Evolutionary conservation across 2,113 vertebrate genomes (phyloP).

Genomic region (Hippocampus barbouri): DNA sequence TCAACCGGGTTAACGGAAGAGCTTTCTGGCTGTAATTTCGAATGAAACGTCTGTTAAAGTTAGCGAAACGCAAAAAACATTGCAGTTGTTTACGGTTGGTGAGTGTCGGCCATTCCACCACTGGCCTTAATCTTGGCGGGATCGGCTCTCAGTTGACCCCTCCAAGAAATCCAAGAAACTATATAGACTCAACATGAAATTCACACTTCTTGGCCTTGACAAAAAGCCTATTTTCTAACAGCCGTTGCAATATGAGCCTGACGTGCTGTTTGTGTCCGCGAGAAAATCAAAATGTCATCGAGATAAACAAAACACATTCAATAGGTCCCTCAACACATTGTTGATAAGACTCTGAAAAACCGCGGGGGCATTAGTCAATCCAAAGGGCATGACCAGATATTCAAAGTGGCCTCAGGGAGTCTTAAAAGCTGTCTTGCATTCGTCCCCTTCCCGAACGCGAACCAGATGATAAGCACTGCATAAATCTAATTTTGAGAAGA

Average conservation of each 20-base stretch:
- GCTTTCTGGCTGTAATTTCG: no score
- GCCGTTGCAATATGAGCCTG: background rate
- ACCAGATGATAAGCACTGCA: no score
- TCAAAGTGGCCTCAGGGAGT: background rate
- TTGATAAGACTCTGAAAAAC: background rate
- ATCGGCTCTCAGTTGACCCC: no score
- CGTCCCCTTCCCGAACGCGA: no score
- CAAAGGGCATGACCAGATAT: background rate
- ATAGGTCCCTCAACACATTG: background rate
- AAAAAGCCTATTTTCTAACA: background rate
- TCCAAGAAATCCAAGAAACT: no score
- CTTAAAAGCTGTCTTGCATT: background rate
- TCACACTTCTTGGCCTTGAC: background rate
- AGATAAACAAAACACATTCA: background rate
- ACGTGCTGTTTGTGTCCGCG: background rate
- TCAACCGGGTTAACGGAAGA: no score
- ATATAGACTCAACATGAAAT: background rate
- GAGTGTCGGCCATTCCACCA: no score
- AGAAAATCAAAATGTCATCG: background rate
- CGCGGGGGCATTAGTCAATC: background rate
- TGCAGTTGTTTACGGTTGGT: no score
- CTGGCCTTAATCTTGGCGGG: no score
- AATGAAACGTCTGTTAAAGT: no score
- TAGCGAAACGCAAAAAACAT: no score
- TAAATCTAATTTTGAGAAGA: no score